Evolutionary conservation across 2,888 invertebrate species (phyloP).

Genomic region (Noctua janthe): DNA sequence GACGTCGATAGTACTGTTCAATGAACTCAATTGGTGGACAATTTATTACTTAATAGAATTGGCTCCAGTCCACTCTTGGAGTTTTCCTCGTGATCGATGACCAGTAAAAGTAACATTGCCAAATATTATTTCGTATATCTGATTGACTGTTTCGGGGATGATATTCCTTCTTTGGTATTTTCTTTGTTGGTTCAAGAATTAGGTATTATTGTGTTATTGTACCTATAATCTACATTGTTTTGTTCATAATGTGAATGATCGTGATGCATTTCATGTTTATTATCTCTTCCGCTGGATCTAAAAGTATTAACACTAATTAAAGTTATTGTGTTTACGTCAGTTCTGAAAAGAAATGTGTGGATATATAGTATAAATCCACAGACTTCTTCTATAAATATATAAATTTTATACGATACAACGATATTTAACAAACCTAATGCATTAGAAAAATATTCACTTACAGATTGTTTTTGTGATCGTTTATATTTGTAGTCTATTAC

Average conservation of each 20-base stretch:
- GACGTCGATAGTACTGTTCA: slow-evolving; percentile 36
- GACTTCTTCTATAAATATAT: not conserved
- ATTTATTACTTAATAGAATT: slow-evolving; percentile 57
- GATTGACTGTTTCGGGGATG: slow-evolving; percentile 35
- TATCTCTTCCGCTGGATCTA: not conserved
- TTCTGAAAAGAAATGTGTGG: not conserved
- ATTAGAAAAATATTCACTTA: not conserved
- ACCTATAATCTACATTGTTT: not conserved
- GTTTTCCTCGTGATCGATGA: slow-evolving; percentile 26
- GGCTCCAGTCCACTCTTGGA: slow-evolving; percentile 56
- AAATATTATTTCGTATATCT: slow-evolving; percentile 48
- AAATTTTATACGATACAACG: too few relatives aligned
- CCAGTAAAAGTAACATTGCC: slow-evolving; percentile 40
- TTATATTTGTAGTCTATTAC: not conserved
- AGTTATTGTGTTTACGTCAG: not conserved
- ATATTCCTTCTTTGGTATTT: slow-evolving; percentile 17
- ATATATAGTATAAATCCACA: too few relatives aligned
- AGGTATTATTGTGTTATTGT: not conserved
- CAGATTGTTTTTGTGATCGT: not conserved
- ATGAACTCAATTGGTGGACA: slow-evolving; percentile 46
- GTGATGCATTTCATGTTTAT: not conserved
- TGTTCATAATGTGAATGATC: not conserved
- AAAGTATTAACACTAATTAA: not conserved
- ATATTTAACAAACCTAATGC: not conserved
- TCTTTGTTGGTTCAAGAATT: slow-evolving; percentile 8